Evolutionary conservation across 1,140 invertebrate genomes (phyloP).

Genomic region (Drosophila mauritiana): DNA sequence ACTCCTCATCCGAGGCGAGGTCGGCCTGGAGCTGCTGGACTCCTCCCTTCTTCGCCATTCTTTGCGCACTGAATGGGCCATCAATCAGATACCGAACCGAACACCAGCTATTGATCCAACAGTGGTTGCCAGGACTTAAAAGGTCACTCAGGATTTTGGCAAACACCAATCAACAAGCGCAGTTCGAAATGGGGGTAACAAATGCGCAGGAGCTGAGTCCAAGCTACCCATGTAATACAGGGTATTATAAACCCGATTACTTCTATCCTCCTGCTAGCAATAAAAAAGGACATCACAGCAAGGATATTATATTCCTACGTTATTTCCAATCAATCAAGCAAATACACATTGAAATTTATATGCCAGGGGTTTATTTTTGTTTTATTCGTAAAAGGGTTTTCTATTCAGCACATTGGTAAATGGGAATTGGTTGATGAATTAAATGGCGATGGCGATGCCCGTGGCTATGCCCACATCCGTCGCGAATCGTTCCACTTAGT

Average conservation of each 20-base stretch:
- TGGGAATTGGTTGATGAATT: conserved; percentile 3
- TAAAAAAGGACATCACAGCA: too few relatives aligned
- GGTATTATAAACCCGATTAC: background rate
- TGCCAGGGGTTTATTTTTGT: background rate
- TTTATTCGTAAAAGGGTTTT: background rate
- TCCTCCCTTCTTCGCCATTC: conserved; percentile 89
- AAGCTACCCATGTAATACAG: too few relatives aligned
- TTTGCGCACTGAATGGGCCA: conserved; percentile 44
- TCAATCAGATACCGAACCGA: conserved; percentile 8
- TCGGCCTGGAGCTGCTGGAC: conserved; percentile 92
- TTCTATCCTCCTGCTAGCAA: too few relatives aligned
- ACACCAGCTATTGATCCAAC: conserved; percentile 43
- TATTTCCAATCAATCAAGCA: too few relatives aligned
- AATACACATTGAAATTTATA: too few relatives aligned
- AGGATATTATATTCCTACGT: too few relatives aligned
- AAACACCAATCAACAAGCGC: background rate
- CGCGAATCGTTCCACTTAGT: conserved; percentile 1
- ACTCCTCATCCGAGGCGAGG: conserved; percentile 94
- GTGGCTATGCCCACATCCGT: background rate
- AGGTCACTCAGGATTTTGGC: background rate
- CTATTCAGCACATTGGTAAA: background rate
- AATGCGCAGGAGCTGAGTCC: too few relatives aligned
- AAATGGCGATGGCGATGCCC: background rate
- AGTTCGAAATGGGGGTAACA: background rate
- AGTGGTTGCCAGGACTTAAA: conserved; percentile 25